Percentiles rank a stretch among this genome's conserved stretches.
phyloP scores from a whole-genome alignment of 2,888 invertebrate species.

The Andrena trimmerana region DNA sequence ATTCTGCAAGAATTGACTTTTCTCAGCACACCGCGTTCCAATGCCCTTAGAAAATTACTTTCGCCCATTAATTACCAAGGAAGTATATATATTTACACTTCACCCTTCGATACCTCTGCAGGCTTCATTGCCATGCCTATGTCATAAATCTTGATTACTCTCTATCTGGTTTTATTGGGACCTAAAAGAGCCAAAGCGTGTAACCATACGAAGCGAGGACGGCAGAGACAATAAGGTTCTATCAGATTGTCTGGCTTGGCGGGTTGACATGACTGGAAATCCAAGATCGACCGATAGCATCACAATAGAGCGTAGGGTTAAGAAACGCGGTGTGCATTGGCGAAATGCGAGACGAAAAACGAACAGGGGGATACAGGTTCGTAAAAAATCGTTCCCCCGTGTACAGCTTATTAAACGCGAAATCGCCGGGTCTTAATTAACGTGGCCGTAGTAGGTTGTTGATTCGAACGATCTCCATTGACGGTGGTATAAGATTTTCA shows the following conservation, averaged over 20 bases:
- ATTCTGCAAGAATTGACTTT: not conserved
- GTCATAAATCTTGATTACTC: constrained; percentile 51
- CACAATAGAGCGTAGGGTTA: constrained; percentile 43
- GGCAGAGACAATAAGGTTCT: constrained; percentile 73
- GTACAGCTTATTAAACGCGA: constrained; percentile 20
- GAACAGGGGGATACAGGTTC: not conserved
- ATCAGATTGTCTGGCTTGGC: constrained; percentile 72
- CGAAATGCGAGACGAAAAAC: not conserved
- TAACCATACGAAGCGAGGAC: constrained; percentile 52
- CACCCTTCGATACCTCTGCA: constrained; percentile 10
- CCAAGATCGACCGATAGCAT: constrained; percentile 73
- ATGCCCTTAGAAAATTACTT: not conserved
- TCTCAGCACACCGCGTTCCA: not conserved
- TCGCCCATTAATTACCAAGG: constrained; percentile 5
- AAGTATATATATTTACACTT: not conserved
- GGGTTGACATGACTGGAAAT: constrained; percentile 73
- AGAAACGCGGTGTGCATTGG: constrained; percentile 28
- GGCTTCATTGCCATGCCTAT: constrained; percentile 14
- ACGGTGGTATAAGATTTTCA: constrained; percentile 46
- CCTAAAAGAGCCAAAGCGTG: constrained; percentile 47
- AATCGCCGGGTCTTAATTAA: constrained; percentile 49
- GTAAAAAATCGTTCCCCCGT: constrained; percentile 10
- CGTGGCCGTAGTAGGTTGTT: not conserved
- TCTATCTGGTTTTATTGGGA: constrained; percentile 43
- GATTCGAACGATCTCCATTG: constrained; percentile 25